Percentiles rank a stretch among this genome's conserved stretches.
These are phyloP conservation scores for Lipotes vexillifer DNA, from an alignment of 2,113 vertebrate genomes.

Conservation along the genomic window DNA sequence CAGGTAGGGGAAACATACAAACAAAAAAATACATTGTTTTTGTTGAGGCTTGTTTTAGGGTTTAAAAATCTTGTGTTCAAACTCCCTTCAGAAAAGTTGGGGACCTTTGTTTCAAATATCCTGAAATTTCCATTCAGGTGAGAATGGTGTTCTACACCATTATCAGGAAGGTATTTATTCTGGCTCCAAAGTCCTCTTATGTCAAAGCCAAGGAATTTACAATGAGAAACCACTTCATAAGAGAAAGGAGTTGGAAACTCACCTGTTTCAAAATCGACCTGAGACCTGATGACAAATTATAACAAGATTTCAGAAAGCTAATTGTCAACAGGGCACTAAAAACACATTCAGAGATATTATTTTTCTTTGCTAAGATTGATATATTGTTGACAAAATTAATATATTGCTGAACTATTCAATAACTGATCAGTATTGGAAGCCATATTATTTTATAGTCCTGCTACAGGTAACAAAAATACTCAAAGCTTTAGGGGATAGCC, in stretches of 20 bases:
- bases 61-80: constrained; percentile 57
- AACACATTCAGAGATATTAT: neutral
- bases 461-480: neutral
- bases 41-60: constrained; percentile 43
- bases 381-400: neutral
- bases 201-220: constrained; percentile 61
- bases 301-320: constrained; percentile 35
- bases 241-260: constrained; percentile 49
- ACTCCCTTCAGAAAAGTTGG: constrained; percentile 38
- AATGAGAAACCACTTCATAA: constrained; percentile 23
- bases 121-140: constrained; percentile 35
- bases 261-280: constrained; percentile 57
- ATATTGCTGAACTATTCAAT: neutral
- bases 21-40: neutral
- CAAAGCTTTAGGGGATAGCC: neutral
- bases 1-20: neutral
- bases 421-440: neutral
- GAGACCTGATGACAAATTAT: constrained; percentile 28
- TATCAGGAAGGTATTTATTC: constrained; percentile 72
- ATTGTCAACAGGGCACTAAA: neutral
- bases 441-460: neutral
- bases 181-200: constrained; percentile 58
- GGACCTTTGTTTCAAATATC: constrained; percentile 58
- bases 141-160: constrained; percentile 18
- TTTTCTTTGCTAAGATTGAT: neutral